Evolutionary conservation across 1,140 invertebrate species (phyloP), one percentile per base, ranked within the genome.

Genomic region (Drosophila subpulchrella): DNA sequence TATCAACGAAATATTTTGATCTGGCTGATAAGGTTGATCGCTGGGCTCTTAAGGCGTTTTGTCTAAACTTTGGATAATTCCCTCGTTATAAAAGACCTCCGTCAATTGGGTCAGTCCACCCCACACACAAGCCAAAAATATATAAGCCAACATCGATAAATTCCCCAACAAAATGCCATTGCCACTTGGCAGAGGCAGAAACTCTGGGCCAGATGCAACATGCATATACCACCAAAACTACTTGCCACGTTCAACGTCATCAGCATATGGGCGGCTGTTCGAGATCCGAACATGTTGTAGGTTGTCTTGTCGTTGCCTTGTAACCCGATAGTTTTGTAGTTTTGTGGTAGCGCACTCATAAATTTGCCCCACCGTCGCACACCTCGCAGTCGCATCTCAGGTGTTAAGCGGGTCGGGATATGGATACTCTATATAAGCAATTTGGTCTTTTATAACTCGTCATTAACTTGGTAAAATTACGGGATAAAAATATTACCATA

Each of bases 311-410:
- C 74, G 79, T 83, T 82, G 84, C 79, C 83, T 74, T 86, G 83
- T 86, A 86, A 86, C 80, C 57, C 60, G 83, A 86, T 86, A 86
- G 84, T 86, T 86, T 86, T 86, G 84, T 86, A 86, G 79, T 83
- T 88, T 88, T 88, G 79, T 88, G 80, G 83, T 88, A 88, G 84
- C 83, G 84, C 80, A 88, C 84, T 88, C 84, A 88, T 88, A 88
- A 88, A 88, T 88, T 66, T 32, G 32, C 47, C 63, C 48, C 84
- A 59, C 55, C 36, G 60, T 48, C 63, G 63, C 71, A 47, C 24
- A 38, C 53, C 50, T 58, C 54, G 44, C 63, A 50, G 44, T 66
- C 58, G 84, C 84, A 77, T 88, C 61, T 68, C 84, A 88, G 84
- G 83, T 88, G 83, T 89, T 80, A 89, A 80, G 68, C 79, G 79